Base-by-base conservation (phyloP, 2,888 invertebrate species). In the Coleophora deauratella region DNA sequence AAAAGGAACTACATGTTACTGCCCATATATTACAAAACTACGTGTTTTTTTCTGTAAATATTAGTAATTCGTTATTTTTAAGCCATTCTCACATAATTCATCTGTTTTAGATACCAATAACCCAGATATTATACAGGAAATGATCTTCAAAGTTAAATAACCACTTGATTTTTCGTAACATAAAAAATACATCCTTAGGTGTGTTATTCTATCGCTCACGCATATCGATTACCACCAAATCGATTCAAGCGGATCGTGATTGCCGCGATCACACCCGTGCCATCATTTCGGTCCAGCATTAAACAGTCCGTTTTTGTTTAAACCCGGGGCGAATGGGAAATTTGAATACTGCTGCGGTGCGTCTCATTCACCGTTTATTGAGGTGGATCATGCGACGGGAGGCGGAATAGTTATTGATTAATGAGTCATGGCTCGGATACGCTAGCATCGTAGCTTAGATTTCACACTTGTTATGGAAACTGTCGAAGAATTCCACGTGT, bases 291-390 rank as follows among this genome's bases (percentile, higher is more conserved):
- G 69, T 68, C 72, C 67, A 73, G 72, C 80, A 78, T 78, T 77
- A 80, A 82, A 80, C 78, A 78, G 76, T 80, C 72, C 77, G 84
- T 80, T 85, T 78, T 80, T 78, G 80, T 84, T 84, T 85, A 79
- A 85, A 84, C 73, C 80, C 76, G 82, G 66, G 61, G 59, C 84
- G 70, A 84, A 85, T 84, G 54, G 71, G 49, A 77, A 82, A 85
- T 84, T 84, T 73, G 77, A 81, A 78, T 74, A 79, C 71, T 78
- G 77, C 80, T 77, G 74, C 66, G 69, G 60, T 61, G 67, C 70
- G 67, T 73, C 68, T 72, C 72, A 72, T 73, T 73, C 72, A 76
- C 69, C 73, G 69, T 64, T 65, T 79, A 82, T 78, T 68, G 66
- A 48, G 51, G 47, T 57, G 55, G 66, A 65, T 67, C 84, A 82